Conservation (phyloP, 2,797 vertebrate species). For the Morelia viridis region DNA sequence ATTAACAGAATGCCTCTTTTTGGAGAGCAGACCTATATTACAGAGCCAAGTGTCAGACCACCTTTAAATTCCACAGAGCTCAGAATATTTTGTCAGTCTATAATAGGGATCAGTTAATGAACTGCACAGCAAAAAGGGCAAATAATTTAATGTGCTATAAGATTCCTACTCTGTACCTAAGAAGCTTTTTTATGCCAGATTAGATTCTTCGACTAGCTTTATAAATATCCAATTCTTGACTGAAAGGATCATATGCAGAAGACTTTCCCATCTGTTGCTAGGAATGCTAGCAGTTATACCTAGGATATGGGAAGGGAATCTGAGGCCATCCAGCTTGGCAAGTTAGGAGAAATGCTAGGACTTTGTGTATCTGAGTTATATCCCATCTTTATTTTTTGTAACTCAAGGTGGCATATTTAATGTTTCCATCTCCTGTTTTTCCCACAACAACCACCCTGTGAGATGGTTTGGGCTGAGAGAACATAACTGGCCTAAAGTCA, state of each 20-base stretch:
- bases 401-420: background rate
- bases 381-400: background rate
- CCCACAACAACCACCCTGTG: background rate
- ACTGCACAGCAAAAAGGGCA: background rate
- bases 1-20: slow-evolving; percentile 3
- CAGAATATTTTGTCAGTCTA: background rate
- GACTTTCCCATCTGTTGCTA: background rate
- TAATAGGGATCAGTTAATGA: background rate
- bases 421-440: background rate
- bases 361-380: background rate
- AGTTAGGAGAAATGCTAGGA: background rate
- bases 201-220: background rate
- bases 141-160: background rate
- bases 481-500: background rate
- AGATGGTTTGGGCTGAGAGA: background rate
- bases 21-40: background rate
- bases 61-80: slow-evolving; percentile 11
- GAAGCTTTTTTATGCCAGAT: background rate
- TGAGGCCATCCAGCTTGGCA: background rate
- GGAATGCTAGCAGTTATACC: background rate
- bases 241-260: background rate
- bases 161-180: background rate
- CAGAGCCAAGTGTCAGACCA: background rate
- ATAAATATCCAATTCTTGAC: background rate
- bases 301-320: background rate